Evolutionary conservation across 1,140 invertebrate genomes (phyloP), one percentile per base, ranked within the genome.

Genomic region (Lordiphosa collinella): DNA sequence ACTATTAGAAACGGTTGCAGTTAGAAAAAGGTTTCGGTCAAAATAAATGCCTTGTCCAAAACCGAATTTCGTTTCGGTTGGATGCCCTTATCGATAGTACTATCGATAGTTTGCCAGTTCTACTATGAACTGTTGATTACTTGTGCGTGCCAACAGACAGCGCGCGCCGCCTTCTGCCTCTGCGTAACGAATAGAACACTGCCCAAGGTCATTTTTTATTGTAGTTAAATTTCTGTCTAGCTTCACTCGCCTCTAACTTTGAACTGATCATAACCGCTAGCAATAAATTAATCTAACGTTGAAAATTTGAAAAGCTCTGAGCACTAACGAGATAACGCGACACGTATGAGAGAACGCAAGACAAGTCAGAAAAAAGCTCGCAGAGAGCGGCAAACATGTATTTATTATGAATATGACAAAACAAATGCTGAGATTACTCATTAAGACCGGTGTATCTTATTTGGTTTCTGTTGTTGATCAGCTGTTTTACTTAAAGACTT

Each of bases 151-250:
- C 9, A 12, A 34, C 12, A 31, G 10, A 74, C 11, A n/a, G 51
- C 38, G 25, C 49, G n/a, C 29, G 7, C 1, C 32, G 52, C 14
- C 25, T 59, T 64, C 11, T 65, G 75, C 5, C 55, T 13, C 43
- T 54, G 41, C 43, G 52, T 51, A 35, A 75, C 31, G 31, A 50
- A 11, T 9, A 57, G 5, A 5, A 13, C 53, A 47, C 25, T 70
- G 53, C 71, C 60, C 8, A 82, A 32, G 50, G 66, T 55, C 8
- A 82, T 29, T 29, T 29, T 29, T 55, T 6, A 82, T 29, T 29
- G 7, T 29, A 8, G 7, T 8, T 8, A 34, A 71, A 80, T 80
- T 62, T 60, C 58, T 2, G 56, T 51, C 13, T 18, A 13, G 12
- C 2, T 16, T 12, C 25, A 8, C 6, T 25, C 35, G 12, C 46